These are phyloP conservation scores for Centruroides vittatus DNA, from an alignment of 1,140 invertebrate genomes.

Conservation along the genomic window DNA sequence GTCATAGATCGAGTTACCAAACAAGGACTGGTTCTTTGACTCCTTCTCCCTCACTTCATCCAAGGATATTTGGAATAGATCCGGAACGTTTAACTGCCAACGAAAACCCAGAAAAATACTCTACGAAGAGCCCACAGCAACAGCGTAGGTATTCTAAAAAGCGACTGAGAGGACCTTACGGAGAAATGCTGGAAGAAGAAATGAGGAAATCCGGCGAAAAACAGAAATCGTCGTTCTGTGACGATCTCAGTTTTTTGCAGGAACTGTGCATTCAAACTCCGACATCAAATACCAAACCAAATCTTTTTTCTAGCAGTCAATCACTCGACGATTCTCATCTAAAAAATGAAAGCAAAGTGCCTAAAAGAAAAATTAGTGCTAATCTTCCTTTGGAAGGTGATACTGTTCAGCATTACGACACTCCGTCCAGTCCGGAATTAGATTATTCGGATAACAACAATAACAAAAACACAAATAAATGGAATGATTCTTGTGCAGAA, in stretches of 20 bases:
- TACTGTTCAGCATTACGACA: too few relatives aligned
- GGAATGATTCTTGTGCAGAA: too few relatives aligned
- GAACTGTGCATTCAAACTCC: constrained; percentile 20
- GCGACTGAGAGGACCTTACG: constrained; percentile 57
- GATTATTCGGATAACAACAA: too few relatives aligned
- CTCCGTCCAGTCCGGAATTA: too few relatives aligned
- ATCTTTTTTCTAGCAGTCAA: constrained; percentile 18
- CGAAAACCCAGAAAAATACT: background rate
- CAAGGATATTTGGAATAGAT: too few relatives aligned
- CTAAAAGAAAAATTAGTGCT: constrained; percentile 38
- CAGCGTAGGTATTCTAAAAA: constrained; percentile 46
- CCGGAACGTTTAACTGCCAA: too few relatives aligned
- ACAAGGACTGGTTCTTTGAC: too few relatives aligned
- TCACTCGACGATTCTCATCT: constrained; percentile 35
- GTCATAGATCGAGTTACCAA: too few relatives aligned
- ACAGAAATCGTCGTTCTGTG: constrained; percentile 27
- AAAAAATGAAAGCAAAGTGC: constrained; percentile 16
- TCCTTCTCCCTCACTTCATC: too few relatives aligned
- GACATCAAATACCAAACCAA: background rate
- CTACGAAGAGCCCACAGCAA: constrained; percentile 20
- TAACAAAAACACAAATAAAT: too few relatives aligned
- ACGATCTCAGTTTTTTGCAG: constrained; percentile 39
- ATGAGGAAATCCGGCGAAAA: constrained; percentile 53
- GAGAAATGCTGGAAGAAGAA: constrained; percentile 66
- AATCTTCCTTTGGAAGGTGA: constrained; percentile 25